phyloP scores from a whole-genome alignment of 2,797 vertebrate genomes.

The Pseudomugil gertrudae region DNA sequence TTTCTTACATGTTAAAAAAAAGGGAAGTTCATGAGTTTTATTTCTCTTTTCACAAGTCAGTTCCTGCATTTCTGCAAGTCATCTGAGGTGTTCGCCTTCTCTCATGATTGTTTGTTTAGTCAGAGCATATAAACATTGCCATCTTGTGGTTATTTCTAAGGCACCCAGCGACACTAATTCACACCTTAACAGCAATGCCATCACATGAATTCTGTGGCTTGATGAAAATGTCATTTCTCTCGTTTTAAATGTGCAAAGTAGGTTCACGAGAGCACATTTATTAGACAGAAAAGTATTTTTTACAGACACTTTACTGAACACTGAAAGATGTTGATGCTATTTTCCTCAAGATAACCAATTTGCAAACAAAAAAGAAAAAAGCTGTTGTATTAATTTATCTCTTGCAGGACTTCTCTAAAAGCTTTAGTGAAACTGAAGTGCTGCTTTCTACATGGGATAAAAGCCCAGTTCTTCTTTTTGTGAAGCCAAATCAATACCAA shows the following conservation, averaged over 20 bases:
- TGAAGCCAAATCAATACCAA: constrained; percentile 79
- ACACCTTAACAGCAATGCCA: constrained; percentile 24
- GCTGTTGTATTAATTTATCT: constrained; percentile 33
- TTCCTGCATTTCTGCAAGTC: constrained; percentile 65
- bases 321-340: constrained; percentile 4
- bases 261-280: constrained; percentile 4
- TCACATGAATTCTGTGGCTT: constrained; percentile 8
- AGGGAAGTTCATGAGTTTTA: constrained; percentile 72
- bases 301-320: constrained; percentile 12
- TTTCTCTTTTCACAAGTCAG: constrained; percentile 69
- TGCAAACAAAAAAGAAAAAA: constrained; percentile 25
- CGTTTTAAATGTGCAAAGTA: constrained; percentile 13
- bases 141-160: constrained; percentile 79
- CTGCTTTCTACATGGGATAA: constrained; percentile 73
- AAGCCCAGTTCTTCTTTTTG: constrained; percentile 75
- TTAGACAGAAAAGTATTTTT: neutral
- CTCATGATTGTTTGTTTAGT: constrained; percentile 58
- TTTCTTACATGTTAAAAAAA: constrained; percentile 43
- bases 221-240: constrained; percentile 2
- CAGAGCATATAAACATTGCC: constrained; percentile 79
- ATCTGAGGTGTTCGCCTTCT: constrained; percentile 56
- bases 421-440: constrained; percentile 73
- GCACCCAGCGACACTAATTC: constrained; percentile 47
- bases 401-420: constrained; percentile 54
- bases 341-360: constrained; percentile 37